Conservation (phyloP, 2,797 vertebrate species). For the Pterois miles region DNA sequence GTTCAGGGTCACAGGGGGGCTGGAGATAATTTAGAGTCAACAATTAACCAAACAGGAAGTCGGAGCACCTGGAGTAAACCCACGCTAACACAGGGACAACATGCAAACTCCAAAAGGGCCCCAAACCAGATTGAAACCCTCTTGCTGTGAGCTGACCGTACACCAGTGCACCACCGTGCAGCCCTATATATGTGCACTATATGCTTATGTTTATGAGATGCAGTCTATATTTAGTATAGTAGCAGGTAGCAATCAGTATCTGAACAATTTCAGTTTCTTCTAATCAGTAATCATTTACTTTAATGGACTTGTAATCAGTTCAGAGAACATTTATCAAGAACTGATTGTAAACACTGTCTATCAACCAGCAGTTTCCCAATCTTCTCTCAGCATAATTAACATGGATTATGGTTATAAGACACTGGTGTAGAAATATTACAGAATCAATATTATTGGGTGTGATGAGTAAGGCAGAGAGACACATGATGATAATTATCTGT, state of each 20-base stretch:
- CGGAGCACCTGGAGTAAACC: no score
- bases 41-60: no score
- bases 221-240: not conserved
- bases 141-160: no score
- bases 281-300: conserved; percentile 18
- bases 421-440: not conserved
- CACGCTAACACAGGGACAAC: no score
- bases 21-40: not conserved
- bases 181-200: no score
- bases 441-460: not conserved
- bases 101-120: no score
- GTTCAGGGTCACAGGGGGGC: no score
- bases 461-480: not conserved
- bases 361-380: not conserved
- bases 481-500: conserved; percentile 2
- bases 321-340: conserved; percentile 25
- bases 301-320: conserved; percentile 20
- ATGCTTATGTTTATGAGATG: not conserved
- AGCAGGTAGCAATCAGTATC: not conserved
- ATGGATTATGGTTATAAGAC: conserved; percentile 7
- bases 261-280: not conserved
- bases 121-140: no score
- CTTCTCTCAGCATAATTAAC: not conserved
- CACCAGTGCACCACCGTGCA: no score
- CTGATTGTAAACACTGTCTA: conserved; percentile 4